Evolutionary conservation across 2,797 vertebrate species (phyloP).

Genomic region (Alauda arvensis): DNA sequence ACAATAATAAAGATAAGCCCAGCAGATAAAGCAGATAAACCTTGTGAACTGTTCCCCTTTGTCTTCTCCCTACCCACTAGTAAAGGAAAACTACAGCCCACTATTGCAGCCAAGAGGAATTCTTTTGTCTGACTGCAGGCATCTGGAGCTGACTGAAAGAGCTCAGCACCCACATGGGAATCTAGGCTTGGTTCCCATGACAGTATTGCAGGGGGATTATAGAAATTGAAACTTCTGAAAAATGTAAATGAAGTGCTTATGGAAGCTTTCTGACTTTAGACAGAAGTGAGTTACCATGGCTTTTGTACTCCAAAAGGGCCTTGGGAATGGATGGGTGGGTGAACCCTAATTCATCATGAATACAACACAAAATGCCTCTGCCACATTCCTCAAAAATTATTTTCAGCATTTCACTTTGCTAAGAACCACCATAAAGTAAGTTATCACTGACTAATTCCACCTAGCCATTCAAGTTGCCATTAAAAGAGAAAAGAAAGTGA

Average conservation of each 20-base stretch:
- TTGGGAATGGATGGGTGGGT: background rate
- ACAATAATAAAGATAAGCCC: constrained; percentile 1
- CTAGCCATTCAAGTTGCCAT: background rate
- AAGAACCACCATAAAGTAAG: background rate
- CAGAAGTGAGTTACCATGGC: background rate
- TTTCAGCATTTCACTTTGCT: background rate
- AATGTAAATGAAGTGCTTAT: background rate
- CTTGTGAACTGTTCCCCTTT: background rate
- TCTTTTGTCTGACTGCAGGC: background rate
- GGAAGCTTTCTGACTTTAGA: background rate
- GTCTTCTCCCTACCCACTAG: background rate
- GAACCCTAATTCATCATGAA: background rate
- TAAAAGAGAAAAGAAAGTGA: background rate
- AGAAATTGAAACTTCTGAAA: background rate
- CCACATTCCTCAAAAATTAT: background rate
- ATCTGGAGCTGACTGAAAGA: background rate
- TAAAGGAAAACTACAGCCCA: background rate
- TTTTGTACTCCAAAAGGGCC: background rate
- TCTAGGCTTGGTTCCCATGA: background rate
- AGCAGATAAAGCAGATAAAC: background rate
- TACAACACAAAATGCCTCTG: background rate
- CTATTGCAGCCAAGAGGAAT: background rate
- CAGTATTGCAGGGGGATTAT: background rate
- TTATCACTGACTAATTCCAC: background rate
- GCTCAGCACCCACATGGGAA: background rate